Base-by-base conservation (phyloP, 2,888 invertebrate genomes). In the Drosophila parthenogenetica region DNA sequence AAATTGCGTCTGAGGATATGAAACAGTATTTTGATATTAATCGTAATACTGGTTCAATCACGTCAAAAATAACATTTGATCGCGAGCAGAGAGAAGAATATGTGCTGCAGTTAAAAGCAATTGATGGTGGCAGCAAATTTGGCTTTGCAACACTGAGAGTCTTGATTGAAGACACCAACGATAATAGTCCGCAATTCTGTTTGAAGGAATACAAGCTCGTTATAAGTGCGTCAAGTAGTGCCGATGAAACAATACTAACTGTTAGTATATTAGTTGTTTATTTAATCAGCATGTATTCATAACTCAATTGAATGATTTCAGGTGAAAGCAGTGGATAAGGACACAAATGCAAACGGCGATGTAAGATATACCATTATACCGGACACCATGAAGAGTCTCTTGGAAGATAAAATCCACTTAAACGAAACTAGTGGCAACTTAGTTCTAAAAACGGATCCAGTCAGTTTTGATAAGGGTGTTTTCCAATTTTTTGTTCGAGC, bases 401-500 rank as follows among this genome's bases (percentile, higher is more conserved):
- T 94, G 48, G 94, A 94, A 59, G 94, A 95, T 60, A 93, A 96
- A 46, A 96, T 98, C 91, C 93, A 94, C 55, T 95, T 98, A 13
- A 95, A 97, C 90, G 93, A 94, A 49, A 93, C 93, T 22, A 81
- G 17, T 64, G 84, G 84, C 0, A 54, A 73, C 16, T 73, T 85
- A 8, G 39, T 37, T 17, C 42, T 84, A 5, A 72, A 60, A 10
- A 53, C 25, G 11, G 51, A 48, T 29, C 50, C 71, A 5, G 46
- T 35, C 14, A 91, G 93, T 22, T 94, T 92, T 89, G 74, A 77
- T 32, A 95, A 95, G 66, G 95, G 96, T 91, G 93, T 95, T 58
- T 95, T 97, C 91, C 97, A 97, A 93, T 96, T 98, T 91, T 98
- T 98, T 93, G 95, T 98, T 55, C 94, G 97, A 68, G 98, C 97